A percentile compares a stretch with the other conserved stretches of the same genome.
phyloP scores from a whole-genome alignment of 1,140 invertebrate genomes.

The Helicoverpa armigera region DNA sequence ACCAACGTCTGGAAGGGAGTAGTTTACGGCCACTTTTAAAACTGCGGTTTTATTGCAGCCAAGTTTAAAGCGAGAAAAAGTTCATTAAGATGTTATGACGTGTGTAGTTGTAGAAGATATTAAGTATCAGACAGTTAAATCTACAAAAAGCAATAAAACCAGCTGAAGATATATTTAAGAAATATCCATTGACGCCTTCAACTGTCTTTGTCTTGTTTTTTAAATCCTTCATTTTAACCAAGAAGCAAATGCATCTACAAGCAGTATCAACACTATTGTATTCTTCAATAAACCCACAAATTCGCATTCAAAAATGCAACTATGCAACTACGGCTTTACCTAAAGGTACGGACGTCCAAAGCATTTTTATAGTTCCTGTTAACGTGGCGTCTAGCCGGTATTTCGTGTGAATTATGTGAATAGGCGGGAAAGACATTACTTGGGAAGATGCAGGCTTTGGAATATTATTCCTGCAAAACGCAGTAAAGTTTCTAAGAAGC shows the following conservation, averaged over 20 bases:
- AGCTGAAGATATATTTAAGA: too few species aligned
- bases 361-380: conserved; percentile 26
- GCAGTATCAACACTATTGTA: too few species aligned
- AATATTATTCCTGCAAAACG: conserved; percentile 8
- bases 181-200: too few species aligned
- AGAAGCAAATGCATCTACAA: too few species aligned
- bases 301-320: neutral
- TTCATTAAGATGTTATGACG: neutral
- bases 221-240: too few species aligned
- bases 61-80: neutral
- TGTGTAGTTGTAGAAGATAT: too few species aligned
- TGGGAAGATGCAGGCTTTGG: neutral
- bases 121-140: too few species aligned
- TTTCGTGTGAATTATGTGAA: conserved; percentile 25
- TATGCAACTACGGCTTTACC: neutral
- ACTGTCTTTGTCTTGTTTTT: too few species aligned
- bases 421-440: neutral
- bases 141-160: too few species aligned
- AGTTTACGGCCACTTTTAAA: conserved; percentile 15
- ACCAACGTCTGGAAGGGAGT: conserved; percentile 6
- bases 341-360: neutral
- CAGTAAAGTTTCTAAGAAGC: neutral
- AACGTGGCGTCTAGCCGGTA: conserved; percentile 19
- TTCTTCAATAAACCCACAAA: neutral
- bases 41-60: neutral